Conservation (phyloP, 2,797 vertebrate species). For the Microhierax caerulescens region DNA sequence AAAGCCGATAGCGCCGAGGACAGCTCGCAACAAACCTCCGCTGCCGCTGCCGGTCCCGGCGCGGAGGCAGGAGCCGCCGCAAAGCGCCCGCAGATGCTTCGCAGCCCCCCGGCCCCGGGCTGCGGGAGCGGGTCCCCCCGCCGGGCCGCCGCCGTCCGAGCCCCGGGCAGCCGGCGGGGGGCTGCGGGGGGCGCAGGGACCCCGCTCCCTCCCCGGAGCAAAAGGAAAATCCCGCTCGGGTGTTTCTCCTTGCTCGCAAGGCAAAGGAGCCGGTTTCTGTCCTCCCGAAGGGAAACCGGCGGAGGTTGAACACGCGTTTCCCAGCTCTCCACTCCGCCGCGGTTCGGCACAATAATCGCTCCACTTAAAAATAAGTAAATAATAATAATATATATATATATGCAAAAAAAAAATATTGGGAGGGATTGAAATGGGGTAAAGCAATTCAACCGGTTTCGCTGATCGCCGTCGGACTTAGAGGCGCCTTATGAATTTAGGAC, state of each 20-base stretch:
- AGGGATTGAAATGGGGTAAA: neutral
- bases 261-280: slow-evolving; percentile 5
- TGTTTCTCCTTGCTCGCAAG: neutral
- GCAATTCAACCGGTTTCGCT: slow-evolving; percentile 6
- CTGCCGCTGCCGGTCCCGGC: neutral
- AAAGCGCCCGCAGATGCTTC: neutral
- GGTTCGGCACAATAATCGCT: neutral
- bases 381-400: neutral
- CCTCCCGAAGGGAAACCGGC: slow-evolving; percentile 8
- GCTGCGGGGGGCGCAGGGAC: no score
- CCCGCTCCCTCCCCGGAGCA: neutral
- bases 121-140: neutral
- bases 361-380: neutral
- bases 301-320: neutral
- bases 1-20: neutral
- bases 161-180: neutral
- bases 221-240: neutral
- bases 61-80: neutral
- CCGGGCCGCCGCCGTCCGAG: neutral
- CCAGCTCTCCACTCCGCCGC: neutral
- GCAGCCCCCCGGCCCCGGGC: neutral
- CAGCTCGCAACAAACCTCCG: neutral
- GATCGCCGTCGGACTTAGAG: slow-evolving; percentile 37
- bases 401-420: neutral
- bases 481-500: slow-evolving; percentile 41